Base-by-base conservation (phyloP, 2,888 invertebrate genomes). In the Sarcophaga subvicina region DNA sequence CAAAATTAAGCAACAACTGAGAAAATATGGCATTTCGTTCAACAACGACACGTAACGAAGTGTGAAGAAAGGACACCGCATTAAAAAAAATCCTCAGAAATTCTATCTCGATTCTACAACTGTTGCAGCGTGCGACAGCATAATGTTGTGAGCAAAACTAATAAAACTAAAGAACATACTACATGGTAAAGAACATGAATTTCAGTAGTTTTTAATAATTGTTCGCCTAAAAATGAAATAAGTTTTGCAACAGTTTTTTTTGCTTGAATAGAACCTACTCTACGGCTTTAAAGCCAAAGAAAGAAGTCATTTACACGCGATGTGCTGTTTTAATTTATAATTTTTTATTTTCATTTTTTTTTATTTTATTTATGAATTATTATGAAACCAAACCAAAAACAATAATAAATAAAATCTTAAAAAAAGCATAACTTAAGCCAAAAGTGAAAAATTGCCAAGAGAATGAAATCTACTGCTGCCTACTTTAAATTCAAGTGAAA, bases 251-350 rank as follows among this genome's bases (percentile, higher is more conserved):
- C 2, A 37, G 10, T 12, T 54, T 54, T 54, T 54, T 54, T 2
- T 54, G 17, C 54, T 54, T 14, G 14, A 54, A 54, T 14, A 54
- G 12, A 54, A 54, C 54, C 11, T 54, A 14, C 54, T 17, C 6
- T 47, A 11, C 6, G 63, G 37, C 73, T 37, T n/a, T 17, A 66
- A 75, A 66, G 27, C 60, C 79, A 82, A 87, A 87, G 71, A 82
- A 87, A 87, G 71, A 84, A 87, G 87, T 71, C 84, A 87, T 87
- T 84, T 79, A 76, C 87, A 87, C 87, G 87, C 87, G 81, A 87
- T 87, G 66, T 63, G 54, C 54, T 84, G n/a, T 62, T 62, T 72
- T 73, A 70, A 47, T 70, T 70, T 70, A 12, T 14, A 54, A 54
- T 14, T 17, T 14, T 14, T 37, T 27, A 27, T 27, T 72, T 83